Evolutionary conservation across 2,888 invertebrate species (phyloP), one percentile per base, ranked within the genome.

Genomic region (Deilephila elpenor): DNA sequence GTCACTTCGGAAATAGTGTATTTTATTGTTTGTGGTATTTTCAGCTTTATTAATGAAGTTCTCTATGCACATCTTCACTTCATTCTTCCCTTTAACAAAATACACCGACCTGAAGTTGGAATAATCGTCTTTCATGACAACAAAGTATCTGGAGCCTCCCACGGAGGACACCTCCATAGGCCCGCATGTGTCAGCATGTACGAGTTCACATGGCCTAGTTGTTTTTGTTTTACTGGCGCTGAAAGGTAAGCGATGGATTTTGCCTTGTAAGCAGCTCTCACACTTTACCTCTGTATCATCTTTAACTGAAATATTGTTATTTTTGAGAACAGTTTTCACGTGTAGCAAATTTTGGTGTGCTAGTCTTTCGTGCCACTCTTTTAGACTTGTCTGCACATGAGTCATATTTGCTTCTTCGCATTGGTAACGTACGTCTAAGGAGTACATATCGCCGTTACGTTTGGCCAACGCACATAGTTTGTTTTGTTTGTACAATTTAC

Each of bases 1-100:
- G 53, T 87, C 86, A 60, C 74, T 79, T 74, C 84, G 70, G 6
- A 87, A 74, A 11, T 29, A 61, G 61, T 80, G 76, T 11, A 85
- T 71, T 56, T 74, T 82, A 37, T 80, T 79, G n/a, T 77, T 78
- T 2, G 83, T 84, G 56, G 73, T 70, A 75, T 82, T 86, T 77
- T 87, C 83, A 5, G 78, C 78, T 29, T 74, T 71, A 5, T 72
- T 60, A 17, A 83, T 59, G 20, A 80, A 81, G 2, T 78, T 70
- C 19, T 79, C 71, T 20, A 83, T 20, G 59, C 64, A 74, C 0
- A 8, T 14, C n/a, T 64, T 72, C 0, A 73, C 20, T 61, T 75
- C 76, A 77, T 73, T 75, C 76, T 77, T 75, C 73, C 75, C 78
- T 67, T 77, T 74, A 4, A 76, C 37, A 73, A 72, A 76, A 29